phyloP scores from a whole-genome alignment of 2,113 vertebrate genomes.

The Panurus biarmicus region DNA sequence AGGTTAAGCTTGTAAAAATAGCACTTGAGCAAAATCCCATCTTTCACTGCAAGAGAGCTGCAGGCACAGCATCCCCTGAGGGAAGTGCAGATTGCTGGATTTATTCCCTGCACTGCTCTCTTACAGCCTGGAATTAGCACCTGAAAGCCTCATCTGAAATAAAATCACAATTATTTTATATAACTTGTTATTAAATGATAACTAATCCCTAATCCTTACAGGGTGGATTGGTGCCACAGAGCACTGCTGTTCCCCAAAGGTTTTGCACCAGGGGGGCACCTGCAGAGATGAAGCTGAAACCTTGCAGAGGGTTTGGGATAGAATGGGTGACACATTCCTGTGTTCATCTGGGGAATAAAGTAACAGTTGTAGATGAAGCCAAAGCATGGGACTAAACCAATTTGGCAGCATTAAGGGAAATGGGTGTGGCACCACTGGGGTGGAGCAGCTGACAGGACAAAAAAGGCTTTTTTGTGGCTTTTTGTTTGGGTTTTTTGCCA shows the following conservation, averaged over 20 bases:
- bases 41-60: neutral
- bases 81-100: neutral
- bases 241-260: neutral
- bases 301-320: neutral
- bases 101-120: neutral
- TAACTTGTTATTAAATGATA: neutral
- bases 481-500: neutral
- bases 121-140: neutral
- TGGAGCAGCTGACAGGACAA: neutral
- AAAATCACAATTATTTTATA: neutral
- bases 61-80: neutral
- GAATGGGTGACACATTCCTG: accelerated
- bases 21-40: neutral
- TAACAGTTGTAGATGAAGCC: neutral
- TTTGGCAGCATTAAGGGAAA: neutral
- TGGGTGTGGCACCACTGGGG: accelerated
- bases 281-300: neutral
- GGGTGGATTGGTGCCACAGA: neutral
- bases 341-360: neutral
- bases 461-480: neutral
- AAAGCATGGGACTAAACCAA: neutral
- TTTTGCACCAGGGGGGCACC: neutral
- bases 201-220: neutral
- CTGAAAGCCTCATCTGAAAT: neutral
- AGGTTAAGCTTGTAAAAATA: neutral